Evolutionary conservation across 2,888 invertebrate genomes (phyloP), one percentile per base, ranked within the genome.

Genomic region (Rosalia funebris): DNA sequence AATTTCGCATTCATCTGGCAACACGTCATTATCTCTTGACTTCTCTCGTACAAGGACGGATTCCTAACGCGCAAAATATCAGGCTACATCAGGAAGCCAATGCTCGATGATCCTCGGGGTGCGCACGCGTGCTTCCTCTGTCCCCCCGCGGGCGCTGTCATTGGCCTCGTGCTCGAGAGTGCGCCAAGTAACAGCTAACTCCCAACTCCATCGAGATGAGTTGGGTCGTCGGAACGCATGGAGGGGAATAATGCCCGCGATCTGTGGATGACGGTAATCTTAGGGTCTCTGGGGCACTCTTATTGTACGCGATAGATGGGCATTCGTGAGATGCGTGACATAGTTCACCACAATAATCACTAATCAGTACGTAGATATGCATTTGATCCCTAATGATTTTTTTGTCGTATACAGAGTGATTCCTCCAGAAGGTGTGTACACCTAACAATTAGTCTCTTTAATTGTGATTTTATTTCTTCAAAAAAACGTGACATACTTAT

Each of bases 41-140:
- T 17, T 42, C 42, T 20, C 39, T 53, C 41, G 32, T 32, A 3
- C 34, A n/a, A 9, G 31, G 31, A 9, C 36, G 37, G 4, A 5
- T n/a, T 25, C 50, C 41, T 36, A 37, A 39, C 50, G 41, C 50
- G 39, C 39, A 14, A 39, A 31, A 53, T 19, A 32, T 53, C 37
- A 32, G 41, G 53, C 31, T 17, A 53, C 59, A 65, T 59, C 60
- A 67, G 66, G 69, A 71, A 72, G 68, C 71, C 73, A 73, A 73
- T 73, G 69, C 71, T 63, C 70, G 63, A 20, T 54, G 62, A 62
- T 68, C 65, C 64, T 60, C 44, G 59, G 66, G 66, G 65, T 61
- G 70, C 71, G 67, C 70, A 70, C 48, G 64, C 69, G 66, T 60
- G 55, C 39, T 56, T 41, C 60, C 47, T 19, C 19, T 58, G 34